These are phyloP conservation scores for Papilio elwesi DNA, from an alignment of 2,888 invertebrate genomes.

Conservation along the genomic window DNA sequence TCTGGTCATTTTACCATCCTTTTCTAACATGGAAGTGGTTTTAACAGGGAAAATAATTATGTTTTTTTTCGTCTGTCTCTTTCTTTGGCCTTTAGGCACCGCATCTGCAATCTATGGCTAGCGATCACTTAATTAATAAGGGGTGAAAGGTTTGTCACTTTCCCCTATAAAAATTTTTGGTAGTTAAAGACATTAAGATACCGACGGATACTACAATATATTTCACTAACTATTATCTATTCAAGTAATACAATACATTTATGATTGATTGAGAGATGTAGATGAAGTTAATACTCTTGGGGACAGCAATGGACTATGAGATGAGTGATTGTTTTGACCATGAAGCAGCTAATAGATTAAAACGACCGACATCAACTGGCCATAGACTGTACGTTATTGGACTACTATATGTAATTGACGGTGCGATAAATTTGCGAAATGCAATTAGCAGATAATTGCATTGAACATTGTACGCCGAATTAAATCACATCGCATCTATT, in stretches of 20 bases:
- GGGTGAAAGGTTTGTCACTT: too few species aligned
- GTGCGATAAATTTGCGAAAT: not conserved
- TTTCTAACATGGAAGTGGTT: too few species aligned
- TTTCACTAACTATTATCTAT: too few species aligned
- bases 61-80: too few species aligned
- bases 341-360: not conserved
- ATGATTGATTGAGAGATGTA: not conserved
- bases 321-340: not conserved
- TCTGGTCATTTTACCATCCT: too few species aligned
- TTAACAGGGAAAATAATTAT: too few species aligned
- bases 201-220: too few species aligned
- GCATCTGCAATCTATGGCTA: too few species aligned
- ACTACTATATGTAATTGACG: conserved; percentile 2
- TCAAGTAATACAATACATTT: not conserved
- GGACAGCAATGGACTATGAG: not conserved
- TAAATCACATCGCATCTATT: not conserved
- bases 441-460: conserved; percentile 11
- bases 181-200: too few species aligned
- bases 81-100: too few species aligned
- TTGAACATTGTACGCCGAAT: not conserved
- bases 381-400: not conserved
- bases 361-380: conserved; percentile 7
- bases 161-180: too few species aligned
- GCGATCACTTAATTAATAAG: too few species aligned
- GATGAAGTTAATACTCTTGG: not conserved